Evolutionary conservation across 2,113 vertebrate species (phyloP), one percentile per base, ranked within the genome.

Genomic region (Calidris pugnax): DNA sequence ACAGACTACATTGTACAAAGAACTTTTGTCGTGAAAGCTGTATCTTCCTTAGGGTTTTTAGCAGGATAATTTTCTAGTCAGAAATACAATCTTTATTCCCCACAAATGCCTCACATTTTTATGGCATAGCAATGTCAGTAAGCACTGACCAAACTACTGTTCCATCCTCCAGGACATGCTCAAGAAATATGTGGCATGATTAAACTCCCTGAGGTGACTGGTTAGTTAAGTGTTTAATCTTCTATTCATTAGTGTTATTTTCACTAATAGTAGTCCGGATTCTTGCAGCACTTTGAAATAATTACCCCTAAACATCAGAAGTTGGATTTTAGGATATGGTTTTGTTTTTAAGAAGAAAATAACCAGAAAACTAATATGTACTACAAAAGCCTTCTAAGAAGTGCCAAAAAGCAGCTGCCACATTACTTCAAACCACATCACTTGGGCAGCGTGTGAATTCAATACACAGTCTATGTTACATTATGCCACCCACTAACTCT

Each of bases 401-500:
- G 48, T 45, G 62, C 81, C 81, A 82, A 87, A 92, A 95, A 78
- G 19, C 93, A 95, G 87, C 94, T 91, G 94, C 89, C 71, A 72
- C 87, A 23, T 66, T 78, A 32, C 66, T 91, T 83, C 85, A 73
- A 93, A 90, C 69, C 81, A 69, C 74, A 95, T 57, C 91, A 93
- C 84, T 72, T 41, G 69, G 62, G 53, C 10, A 89, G 89, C 1
- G 30, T 85, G 87, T 74, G 87, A 93, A 94, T 86, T 93, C 90
- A 95, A 73, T 73, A 56, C 66, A 60, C 48, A 77, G 74, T 51
- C 93, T 91, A 88, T 80, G 57, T 79, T 87, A 76, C 62, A 78
- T 60, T 78, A 85, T 91, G 87, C 95, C 96, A 95, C 95, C 89
- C 96, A 96, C 91, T 91, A 83, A 79, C 83, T 95, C 91, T 82